Evolutionary conservation across 2,888 invertebrate genomes (phyloP), one percentile per base, ranked within the genome.

Genomic region (Euspilapteryx auroguttella): DNA sequence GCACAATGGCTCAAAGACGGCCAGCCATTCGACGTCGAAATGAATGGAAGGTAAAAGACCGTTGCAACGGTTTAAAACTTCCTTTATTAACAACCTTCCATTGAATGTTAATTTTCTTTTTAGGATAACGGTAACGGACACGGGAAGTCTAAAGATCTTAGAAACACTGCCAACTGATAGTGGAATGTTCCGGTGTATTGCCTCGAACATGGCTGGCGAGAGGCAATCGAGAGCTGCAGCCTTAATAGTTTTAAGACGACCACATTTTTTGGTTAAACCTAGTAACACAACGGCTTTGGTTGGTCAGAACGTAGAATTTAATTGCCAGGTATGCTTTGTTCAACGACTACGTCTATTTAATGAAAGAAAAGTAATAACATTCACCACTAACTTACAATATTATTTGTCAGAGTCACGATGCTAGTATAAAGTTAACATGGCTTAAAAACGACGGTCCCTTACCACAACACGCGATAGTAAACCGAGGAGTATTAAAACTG

Each of bases 131-230:
- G 79, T 95, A 44, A 88, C 90, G 38, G 94, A 94, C 54, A 89
- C 89, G 38, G 94, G 94, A 29, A 93, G 88, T 64, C 80, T 97
- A 43, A 86, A 92, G 79, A 93, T 97, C 49, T 81, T 87, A 42
- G 91, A 94, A 59, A 93, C 94, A 28, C 80, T 87, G 48, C 88
- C 89, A 52, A 82, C 86, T 37, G 96, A 96, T 58, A 92, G 91
- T 52, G 96, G 95, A 32, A 80, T 87, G 45, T 96, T 94, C 58
- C 85, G 89, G 55, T 96, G 96, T 69, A 81, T 94, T 30, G 95
- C 94, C 4, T 88, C 89, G 44, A 96, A 95, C 68, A 82, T 93
- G 52, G 93, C 93, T 20, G 96, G 94, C 15, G 84, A 84, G 36
- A 82, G 89, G 47, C 93, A 93, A 63, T 89, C 89, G 23, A 80